Base-by-base conservation (phyloP, 2,888 invertebrate species). In the Rosalia funebris region DNA sequence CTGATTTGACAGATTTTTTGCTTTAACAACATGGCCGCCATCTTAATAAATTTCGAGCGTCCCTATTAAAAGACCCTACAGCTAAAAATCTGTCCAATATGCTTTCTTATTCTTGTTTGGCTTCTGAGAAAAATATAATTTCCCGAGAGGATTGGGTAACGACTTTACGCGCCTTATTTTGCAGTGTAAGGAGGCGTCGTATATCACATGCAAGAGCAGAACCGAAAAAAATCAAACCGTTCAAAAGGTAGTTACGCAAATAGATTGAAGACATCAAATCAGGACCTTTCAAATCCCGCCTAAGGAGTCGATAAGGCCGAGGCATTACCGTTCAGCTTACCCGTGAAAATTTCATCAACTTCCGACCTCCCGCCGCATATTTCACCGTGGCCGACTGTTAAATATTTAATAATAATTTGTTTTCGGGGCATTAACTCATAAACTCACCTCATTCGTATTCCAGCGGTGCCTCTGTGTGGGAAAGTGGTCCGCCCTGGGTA, bases 391-490 rank as follows among this genome's bases (percentile, higher is more conserved):
- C 37, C 12, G 20, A 12, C 20, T 7, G 10, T n/a, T 50, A 39
- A 46, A 31, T 50, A 50, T 50, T 37, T 36, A 2, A 34, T 32
- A 39, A 25, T 12, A 16, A 34, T 34, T 34, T 34, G 34, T n/a
- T 34, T n/a, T 11, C 25, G 25, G 25, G 4, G 25, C 25, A 7
- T 7, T 7, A 25, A n/a, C n/a, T n/a, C n/a, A n/a, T n/a, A 62
- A 66, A 71, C 87, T 85, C 81, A 96, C 97, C 93, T 98, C 97
- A 87, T 97, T 97, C 81, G 96, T 97, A 91, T 97, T 97, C 98
- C 98, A 98, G 75, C 96, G 91, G 84, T 97, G 96, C 80, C 96
- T 86, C 83, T 95, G 95, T 74, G 91, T 91, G 69, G 96, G 95
- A 84, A 97, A 96, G 83, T 95, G 94, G 83, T 96, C 95, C 66